A percentile compares a stretch with the other conserved stretches of the same genome.
phyloP scores from a whole-genome alignment of 1,140 invertebrate genomes.

The Caenorhabditis elegans region WBcel235 BX284603.4:11869001-11869500 shows the following conservation, averaged over 20 bases:
- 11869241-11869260: not conserved
- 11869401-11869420: too few species aligned
- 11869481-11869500: too few species aligned
- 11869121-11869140: not conserved
- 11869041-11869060: not conserved
- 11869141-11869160: not conserved
- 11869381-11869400: too few species aligned
- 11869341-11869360: too few species aligned
- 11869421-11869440: too few species aligned
- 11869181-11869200: not conserved
- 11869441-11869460: too few species aligned
- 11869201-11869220: slow-evolving; percentile 17
- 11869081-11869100: too few species aligned
- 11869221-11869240: not conserved
- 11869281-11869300: too few species aligned
- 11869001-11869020: slow-evolving; percentile 26
- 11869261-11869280: slow-evolving; percentile 1
- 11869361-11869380: too few species aligned
- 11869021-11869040: slow-evolving; percentile 3
- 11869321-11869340: too few species aligned
- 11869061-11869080: not conserved
- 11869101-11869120: not conserved
- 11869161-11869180: not conserved
- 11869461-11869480: too few species aligned
- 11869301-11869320: too few species aligned